Evolutionary conservation across 2,113 vertebrate genomes (phyloP).

Genomic region (Corythornis vintsioides): DNA sequence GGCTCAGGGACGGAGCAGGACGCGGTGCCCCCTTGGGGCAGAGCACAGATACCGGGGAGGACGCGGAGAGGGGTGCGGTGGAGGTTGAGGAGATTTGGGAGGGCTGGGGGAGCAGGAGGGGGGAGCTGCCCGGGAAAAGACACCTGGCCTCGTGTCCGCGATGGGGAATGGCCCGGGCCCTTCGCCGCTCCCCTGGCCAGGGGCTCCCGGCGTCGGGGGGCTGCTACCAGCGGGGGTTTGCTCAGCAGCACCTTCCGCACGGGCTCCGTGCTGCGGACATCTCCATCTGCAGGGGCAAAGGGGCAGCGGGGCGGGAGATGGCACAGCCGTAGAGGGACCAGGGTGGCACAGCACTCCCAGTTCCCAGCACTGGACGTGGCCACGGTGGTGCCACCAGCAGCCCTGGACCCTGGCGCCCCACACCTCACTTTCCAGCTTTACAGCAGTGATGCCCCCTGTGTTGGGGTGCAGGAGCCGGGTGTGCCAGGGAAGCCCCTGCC

Average conservation of each 20-base stretch:
- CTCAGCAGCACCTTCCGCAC: conserved; percentile 16
- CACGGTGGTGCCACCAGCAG: background rate
- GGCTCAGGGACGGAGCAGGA: rapidly evolving
- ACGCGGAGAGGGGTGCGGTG: background rate
- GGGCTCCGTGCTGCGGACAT: rapidly evolving
- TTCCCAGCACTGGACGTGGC: background rate
- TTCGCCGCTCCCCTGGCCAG: background rate
- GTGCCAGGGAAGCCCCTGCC: background rate
- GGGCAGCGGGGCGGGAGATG: rapidly evolving
- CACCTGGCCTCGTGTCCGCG: background rate
- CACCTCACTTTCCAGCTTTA: background rate
- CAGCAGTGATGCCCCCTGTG: rapidly evolving
- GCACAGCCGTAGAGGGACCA: background rate
- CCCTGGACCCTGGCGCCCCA: rapidly evolving
- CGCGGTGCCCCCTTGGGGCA: rapidly evolving
- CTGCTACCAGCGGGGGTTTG: background rate
- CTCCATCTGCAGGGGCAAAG: background rate
- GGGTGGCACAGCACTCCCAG: background rate
- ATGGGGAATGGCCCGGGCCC: background rate
- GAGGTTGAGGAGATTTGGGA: rapidly evolving
- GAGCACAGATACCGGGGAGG: background rate
- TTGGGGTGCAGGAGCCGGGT: background rate
- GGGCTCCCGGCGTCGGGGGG: background rate
- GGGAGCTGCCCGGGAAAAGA: rapidly evolving
- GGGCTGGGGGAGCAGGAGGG: background rate